Evolutionary conservation across 2,113 vertebrate genomes (phyloP).

Genomic region (Camelus dromedarius): DNA sequence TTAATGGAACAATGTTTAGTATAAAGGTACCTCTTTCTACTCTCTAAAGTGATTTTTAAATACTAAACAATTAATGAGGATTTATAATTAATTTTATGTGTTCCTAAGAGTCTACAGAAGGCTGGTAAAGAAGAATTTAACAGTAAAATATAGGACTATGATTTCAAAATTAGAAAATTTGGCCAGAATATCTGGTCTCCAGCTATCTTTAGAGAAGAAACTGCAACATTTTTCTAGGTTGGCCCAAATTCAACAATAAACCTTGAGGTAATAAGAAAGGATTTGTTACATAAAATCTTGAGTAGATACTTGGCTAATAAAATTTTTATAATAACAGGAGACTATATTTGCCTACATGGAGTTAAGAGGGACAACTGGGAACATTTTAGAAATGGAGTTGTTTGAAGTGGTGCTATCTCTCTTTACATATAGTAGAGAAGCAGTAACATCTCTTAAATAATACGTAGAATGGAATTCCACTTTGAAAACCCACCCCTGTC

Average conservation of each 20-base stretch:
- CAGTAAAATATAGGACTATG: background rate
- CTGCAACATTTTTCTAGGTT: constrained; percentile 36
- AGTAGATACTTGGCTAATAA: background rate
- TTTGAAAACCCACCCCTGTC: background rate
- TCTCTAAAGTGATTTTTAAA: constrained; percentile 47
- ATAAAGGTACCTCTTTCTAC: background rate
- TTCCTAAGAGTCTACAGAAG: background rate
- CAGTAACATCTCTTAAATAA: background rate
- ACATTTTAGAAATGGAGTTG: constrained; percentile 13
- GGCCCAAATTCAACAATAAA: constrained; percentile 53
- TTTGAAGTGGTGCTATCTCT: constrained; percentile 4
- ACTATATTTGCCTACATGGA: constrained; percentile 18
- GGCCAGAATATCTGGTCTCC: background rate
- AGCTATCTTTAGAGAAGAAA: constrained; percentile 30
- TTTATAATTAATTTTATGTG: constrained; percentile 55
- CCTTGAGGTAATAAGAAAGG: constrained; percentile 37
- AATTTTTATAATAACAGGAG: background rate
- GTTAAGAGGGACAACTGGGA: background rate
- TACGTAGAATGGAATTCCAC: background rate
- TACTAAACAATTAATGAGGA: constrained; percentile 9
- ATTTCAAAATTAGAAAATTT: constrained; percentile 60
- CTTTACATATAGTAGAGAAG: background rate
- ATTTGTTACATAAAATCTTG: constrained; percentile 40
- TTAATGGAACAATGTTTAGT: constrained; percentile 32
- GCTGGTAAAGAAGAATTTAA: constrained; percentile 30